phyloP scores from a whole-genome alignment of 2,888 invertebrate genomes.

The Drosophila emarginata region DNA sequence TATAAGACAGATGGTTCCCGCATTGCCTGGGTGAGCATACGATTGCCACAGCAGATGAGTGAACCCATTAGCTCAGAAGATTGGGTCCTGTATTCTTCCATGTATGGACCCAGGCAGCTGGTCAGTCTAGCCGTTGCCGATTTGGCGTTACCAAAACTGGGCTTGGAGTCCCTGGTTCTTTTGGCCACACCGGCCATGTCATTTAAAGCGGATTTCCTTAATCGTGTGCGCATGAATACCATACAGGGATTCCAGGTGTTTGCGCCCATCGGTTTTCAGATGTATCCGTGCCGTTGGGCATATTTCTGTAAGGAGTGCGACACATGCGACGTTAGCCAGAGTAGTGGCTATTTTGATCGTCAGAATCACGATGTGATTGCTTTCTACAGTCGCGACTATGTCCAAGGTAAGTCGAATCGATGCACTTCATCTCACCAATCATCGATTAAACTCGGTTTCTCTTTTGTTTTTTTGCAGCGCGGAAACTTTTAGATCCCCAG shows the following conservation, averaged over 20 bases:
- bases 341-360: slow-evolving; percentile 90
- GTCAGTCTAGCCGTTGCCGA: slow-evolving; percentile 85
- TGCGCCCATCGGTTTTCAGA: slow-evolving; percentile 94
- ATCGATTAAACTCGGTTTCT: too few relatives aligned
- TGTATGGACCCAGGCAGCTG: slow-evolving; percentile 81
- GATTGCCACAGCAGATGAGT: slow-evolving; percentile 83
- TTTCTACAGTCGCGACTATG: slow-evolving; percentile 93
- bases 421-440: not conserved
- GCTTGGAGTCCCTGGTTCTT: slow-evolving; percentile 89
- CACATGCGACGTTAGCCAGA: slow-evolving; percentile 87
- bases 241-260: slow-evolving; percentile 94
- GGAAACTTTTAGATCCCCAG: slow-evolving; percentile 84
- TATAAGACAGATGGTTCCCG: slow-evolving; percentile 87
- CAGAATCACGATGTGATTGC: slow-evolving; percentile 89
- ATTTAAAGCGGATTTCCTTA: slow-evolving; percentile 92
- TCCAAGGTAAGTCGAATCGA: slow-evolving; percentile 84
- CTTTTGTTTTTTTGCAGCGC: slow-evolving; percentile 83
- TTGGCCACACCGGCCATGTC: slow-evolving; percentile 87
- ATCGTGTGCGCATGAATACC: slow-evolving; percentile 97
- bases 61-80: slow-evolving; percentile 53
- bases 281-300: slow-evolving; percentile 88
- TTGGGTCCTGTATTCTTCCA: slow-evolving; percentile 80
- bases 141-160: slow-evolving; percentile 87
- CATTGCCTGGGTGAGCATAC: slow-evolving; percentile 88
- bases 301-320: slow-evolving; percentile 84